Conservation (phyloP, 2,888 invertebrate genomes). For the Xanthostigma xanthostigma region DNA sequence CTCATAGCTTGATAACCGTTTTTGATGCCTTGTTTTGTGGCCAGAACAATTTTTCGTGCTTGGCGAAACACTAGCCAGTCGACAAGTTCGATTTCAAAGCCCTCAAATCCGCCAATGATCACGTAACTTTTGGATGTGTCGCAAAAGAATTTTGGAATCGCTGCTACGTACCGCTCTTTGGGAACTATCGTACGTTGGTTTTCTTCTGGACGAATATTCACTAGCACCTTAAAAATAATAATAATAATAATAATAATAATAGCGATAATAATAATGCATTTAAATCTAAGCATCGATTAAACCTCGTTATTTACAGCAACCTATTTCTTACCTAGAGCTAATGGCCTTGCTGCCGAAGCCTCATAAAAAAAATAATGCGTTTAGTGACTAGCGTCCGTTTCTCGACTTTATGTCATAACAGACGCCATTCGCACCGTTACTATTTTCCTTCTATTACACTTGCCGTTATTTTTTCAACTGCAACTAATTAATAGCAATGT, state of each 20-base stretch:
- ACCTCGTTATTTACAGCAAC: no score
- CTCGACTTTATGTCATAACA: no score
- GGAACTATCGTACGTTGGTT: constrained; percentile 24
- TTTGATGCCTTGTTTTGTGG: constrained; percentile 62
- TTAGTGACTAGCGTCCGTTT: no score
- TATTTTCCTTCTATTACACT: no score
- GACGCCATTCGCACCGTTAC: no score
- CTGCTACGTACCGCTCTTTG: constrained; percentile 21
- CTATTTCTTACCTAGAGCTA: no score
- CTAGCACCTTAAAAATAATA: constrained; percentile 20
- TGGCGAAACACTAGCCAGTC: constrained; percentile 79
- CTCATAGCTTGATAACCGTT: constrained; percentile 72
- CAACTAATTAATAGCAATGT: no score
- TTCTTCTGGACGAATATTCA: constrained; percentile 25
- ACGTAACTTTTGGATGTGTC: constrained; percentile 36
- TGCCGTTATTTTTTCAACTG: no score
- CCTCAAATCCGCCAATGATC: constrained; percentile 72
- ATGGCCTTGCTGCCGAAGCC: no score
- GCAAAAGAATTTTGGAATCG: constrained; percentile 36
- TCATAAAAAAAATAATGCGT: no score
- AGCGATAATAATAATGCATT: no score
- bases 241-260: not conserved
- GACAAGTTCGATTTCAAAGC: constrained; percentile 78
- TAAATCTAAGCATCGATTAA: no score
- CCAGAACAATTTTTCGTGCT: constrained; percentile 60